phyloP scores from a whole-genome alignment of 2,888 invertebrate genomes.

The Macrosiphum euphorbiae region DNA sequence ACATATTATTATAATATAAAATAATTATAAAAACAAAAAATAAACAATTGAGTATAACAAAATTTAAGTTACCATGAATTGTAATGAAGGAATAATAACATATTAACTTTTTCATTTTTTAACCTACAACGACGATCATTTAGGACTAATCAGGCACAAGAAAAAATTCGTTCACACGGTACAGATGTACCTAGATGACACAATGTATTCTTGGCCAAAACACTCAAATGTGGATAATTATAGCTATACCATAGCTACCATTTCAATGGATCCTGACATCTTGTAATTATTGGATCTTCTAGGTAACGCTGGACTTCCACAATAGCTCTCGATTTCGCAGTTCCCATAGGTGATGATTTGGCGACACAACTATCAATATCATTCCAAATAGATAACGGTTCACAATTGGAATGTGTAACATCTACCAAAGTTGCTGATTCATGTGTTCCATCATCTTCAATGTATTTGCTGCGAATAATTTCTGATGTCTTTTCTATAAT shows the following conservation, averaged over 20 bases:
- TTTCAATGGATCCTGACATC: not conserved
- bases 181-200: not conserved
- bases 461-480: not conserved
- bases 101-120: not conserved
- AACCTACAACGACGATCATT: not conserved
- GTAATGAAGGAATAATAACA: not conserved
- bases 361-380: not conserved
- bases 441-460: no score
- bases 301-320: not conserved
- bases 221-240: not conserved
- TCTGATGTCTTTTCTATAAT: not conserved
- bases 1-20: not conserved
- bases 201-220: not conserved
- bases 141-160: not conserved
- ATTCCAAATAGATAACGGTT: not conserved
- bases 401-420: no score
- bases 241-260: conserved; percentile 18
- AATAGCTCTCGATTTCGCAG: not conserved
- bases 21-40: not conserved
- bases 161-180: not conserved
- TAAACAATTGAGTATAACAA: no score
- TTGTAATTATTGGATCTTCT: not conserved
- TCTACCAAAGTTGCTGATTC: no score
- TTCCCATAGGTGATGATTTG: not conserved
- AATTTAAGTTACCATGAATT: not conserved